These are phyloP conservation scores for Megaceryle alcyon DNA, from an alignment of 2,797 vertebrate genomes.

Conservation along the genomic window DNA sequence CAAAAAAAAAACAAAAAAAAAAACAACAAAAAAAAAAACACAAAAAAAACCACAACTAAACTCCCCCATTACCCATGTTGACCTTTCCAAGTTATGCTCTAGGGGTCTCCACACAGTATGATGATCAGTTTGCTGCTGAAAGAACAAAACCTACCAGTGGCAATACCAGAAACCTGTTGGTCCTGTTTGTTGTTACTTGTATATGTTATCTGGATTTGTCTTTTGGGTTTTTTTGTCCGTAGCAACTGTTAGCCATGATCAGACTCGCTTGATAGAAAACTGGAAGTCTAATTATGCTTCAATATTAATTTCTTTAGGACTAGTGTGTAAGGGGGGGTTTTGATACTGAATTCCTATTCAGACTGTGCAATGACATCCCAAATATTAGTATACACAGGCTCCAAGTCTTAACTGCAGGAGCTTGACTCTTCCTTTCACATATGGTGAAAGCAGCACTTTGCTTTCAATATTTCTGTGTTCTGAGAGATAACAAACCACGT, in stretches of 20 bases:
- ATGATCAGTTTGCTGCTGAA: constrained; percentile 30
- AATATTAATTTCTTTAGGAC: neutral
- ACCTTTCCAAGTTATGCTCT: neutral
- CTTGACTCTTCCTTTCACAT: neutral
- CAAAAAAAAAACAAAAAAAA: neutral
- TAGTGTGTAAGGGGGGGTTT: neutral
- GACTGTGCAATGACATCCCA: neutral
- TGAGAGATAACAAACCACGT: neutral
- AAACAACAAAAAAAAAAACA: neutral
- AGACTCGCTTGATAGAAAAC: neutral
- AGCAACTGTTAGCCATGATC: neutral
- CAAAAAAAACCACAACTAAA: no score
- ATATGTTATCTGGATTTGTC: neutral
- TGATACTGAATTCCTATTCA: neutral
- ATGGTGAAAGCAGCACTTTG: neutral
- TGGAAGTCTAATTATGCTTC: neutral
- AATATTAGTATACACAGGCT: neutral
- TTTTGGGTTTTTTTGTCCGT: neutral
- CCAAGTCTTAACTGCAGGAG: neutral
- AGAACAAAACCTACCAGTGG: neutral
- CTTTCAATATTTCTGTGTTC: neutral
- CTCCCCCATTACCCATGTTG: fast-evolving
- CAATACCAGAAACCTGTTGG: neutral
- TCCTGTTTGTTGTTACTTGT: neutral
- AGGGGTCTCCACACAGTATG: neutral